Evolutionary conservation across 1,140 invertebrate genomes (phyloP).

Genomic region (Magallana angulata): DNA sequence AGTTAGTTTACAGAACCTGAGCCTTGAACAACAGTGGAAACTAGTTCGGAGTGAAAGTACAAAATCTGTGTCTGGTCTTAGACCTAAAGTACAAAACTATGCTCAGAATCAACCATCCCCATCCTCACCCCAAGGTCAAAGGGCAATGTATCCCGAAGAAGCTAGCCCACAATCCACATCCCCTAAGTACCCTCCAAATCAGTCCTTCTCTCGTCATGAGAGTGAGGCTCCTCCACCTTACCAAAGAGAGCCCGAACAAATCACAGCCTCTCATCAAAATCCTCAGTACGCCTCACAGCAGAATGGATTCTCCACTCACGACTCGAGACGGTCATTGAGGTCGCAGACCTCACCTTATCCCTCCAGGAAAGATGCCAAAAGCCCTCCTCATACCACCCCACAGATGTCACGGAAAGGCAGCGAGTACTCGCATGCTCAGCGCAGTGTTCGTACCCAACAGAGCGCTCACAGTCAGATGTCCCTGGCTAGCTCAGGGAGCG

Average conservation of each 20-base stretch:
- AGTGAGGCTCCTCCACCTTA: slow-evolving; percentile 30
- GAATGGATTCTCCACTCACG: background rate
- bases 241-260: slow-evolving; percentile 27
- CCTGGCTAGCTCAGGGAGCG: slow-evolving; percentile 15
- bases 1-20: slow-evolving; percentile 6
- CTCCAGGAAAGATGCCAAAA: background rate
- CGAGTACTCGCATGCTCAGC: background rate
- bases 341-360: slow-evolving; percentile 24
- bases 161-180: slow-evolving; percentile 17
- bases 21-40: background rate
- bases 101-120: slow-evolving; percentile 12
- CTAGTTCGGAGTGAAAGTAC: slow-evolving; percentile 3
- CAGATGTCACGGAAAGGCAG: background rate
- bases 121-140: slow-evolving; percentile 29
- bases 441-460: slow-evolving; percentile 7
- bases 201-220: background rate
- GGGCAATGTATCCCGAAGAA: background rate
- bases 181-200: slow-evolving; percentile 16
- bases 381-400: slow-evolving; percentile 1
- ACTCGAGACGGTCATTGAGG: background rate
- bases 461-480: slow-evolving; percentile 30
- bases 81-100: slow-evolving; percentile 27
- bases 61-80: slow-evolving; percentile 14
- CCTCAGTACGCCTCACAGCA: background rate
- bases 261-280: background rate